These are phyloP conservation scores for Aurelia aurita DNA, from an alignment of 30 jellyfish, hydroid and myxozoan species.

Conservation along the genomic window DNA sequence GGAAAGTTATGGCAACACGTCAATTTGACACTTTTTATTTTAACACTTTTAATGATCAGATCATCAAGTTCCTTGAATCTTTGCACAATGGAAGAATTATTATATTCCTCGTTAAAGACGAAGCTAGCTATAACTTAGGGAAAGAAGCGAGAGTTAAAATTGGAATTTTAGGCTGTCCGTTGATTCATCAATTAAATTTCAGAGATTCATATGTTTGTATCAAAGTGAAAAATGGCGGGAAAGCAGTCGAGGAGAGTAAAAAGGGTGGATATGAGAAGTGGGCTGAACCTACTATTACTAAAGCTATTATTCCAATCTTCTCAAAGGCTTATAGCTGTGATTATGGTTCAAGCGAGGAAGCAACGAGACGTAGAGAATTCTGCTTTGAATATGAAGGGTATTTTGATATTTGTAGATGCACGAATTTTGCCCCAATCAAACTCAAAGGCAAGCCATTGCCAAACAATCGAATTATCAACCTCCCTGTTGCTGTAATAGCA, in stretches of 20 bases:
- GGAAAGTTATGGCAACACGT: constrained; percentile 78
- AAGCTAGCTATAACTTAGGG: neutral
- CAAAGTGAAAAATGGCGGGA: neutral
- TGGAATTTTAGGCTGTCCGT: neutral
- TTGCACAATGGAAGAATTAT: constrained; percentile 81
- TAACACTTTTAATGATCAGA: constrained; percentile 68
- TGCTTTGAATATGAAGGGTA: constrained; percentile 93
- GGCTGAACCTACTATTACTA: too few relatives aligned
- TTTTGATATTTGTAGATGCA: constrained; percentile 92
- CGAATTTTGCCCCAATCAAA: constrained; percentile 78
- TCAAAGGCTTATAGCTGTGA: constrained; percentile 29
- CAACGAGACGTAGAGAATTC: constrained; percentile 65
- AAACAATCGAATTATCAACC: constrained; percentile 34
- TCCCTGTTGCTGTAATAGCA: constrained; percentile 97
- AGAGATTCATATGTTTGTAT: constrained; percentile 1
- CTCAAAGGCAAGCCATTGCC: constrained; percentile 61
- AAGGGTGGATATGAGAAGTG: too few relatives aligned
- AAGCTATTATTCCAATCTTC: too few relatives aligned
- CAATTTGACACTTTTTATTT: constrained; percentile 71
- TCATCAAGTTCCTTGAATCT: constrained; percentile 59
- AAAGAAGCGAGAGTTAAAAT: neutral
- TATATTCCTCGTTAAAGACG: constrained; percentile 60
- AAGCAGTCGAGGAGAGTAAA: too few relatives aligned
- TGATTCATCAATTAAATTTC: neutral
- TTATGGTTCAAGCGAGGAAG: constrained; percentile 64